These are phyloP conservation scores for Bicyclus anynana DNA, from an alignment of 1,140 invertebrate species.

Conservation along the genomic window DNA sequence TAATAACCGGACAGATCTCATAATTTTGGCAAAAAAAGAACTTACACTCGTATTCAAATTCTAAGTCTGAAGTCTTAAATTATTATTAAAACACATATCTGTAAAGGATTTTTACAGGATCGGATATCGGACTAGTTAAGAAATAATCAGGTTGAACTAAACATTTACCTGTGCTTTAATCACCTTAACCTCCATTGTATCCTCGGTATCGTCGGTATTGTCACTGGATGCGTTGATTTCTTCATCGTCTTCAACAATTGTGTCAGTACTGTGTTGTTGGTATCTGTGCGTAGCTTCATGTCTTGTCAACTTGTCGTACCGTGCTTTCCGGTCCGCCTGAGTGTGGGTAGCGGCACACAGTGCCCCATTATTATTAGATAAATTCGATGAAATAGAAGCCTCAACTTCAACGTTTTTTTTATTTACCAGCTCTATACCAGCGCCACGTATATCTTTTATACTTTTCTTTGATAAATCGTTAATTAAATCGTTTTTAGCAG, in stretches of 20 bases:
- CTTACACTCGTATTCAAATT: no score
- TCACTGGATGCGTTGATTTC: slow-evolving; percentile 5
- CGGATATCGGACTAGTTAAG: no score
- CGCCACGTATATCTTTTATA: slow-evolving; percentile 11
- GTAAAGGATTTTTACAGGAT: no score
- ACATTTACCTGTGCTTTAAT: slow-evolving; percentile 15
- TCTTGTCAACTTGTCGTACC: not conserved
- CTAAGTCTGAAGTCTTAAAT: no score
- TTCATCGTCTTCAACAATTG: slow-evolving; percentile 12
- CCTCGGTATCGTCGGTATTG: slow-evolving; percentile 27
- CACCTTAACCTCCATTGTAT: slow-evolving; percentile 1
- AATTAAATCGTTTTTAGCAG: slow-evolving; percentile 10
- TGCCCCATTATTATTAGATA: slow-evolving; percentile 1
- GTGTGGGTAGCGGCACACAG: slow-evolving; percentile 5
- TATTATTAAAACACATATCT: no score
- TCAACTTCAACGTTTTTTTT: slow-evolving; percentile 26
- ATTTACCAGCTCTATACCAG: not conserved
- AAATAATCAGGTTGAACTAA: not conserved
- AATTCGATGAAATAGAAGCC: slow-evolving; percentile 16
- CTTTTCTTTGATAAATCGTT: no score
- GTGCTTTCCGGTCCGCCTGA: slow-evolving; percentile 6
- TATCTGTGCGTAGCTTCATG: not conserved
- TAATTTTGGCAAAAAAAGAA: no score
- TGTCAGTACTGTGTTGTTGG: not conserved
- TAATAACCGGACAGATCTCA: no score